Percentiles rank a stretch among this genome's conserved stretches.
Conservation (phyloP, 1,140 invertebrate genomes). For the Drosophila tsacasi region DNA sequence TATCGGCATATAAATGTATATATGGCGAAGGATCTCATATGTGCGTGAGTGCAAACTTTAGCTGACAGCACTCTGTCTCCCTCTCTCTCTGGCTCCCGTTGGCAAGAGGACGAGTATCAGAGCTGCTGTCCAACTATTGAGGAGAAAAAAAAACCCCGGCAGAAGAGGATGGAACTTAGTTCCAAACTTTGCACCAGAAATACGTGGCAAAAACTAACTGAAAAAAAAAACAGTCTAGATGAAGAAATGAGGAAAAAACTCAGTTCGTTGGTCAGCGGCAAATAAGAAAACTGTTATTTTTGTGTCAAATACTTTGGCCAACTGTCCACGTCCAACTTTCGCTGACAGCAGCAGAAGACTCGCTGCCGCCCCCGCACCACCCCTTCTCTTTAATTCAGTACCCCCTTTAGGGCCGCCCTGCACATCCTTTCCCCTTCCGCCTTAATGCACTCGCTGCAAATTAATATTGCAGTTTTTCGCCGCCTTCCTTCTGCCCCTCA, state of each 20-base stretch:
- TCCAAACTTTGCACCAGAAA: conserved; percentile 47
- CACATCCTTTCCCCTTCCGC: conserved; percentile 3
- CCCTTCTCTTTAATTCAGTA: neutral
- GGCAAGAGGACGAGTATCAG: conserved; percentile 20
- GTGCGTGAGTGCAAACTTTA: conserved; percentile 42
- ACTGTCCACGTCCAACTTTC: conserved; percentile 82
- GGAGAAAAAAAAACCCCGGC: conserved; percentile 12
- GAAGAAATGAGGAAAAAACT: conserved; percentile 48
- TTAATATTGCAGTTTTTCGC: conserved; percentile 78
- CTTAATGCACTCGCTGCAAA: conserved; percentile 81
- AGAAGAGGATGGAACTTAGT: conserved; percentile 44
- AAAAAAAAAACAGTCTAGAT: conserved; percentile 13
- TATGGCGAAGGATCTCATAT: conserved; percentile 26
- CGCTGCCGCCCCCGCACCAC: conserved; percentile 9
- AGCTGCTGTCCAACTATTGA: conserved; percentile 48
- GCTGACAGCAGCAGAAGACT: conserved; percentile 74
- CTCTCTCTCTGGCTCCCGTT: too few species aligned
- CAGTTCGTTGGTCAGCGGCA: conserved; percentile 57
- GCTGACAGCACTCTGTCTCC: conserved; percentile 23
- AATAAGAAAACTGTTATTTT: conserved; percentile 80
- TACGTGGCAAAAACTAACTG: conserved; percentile 43
- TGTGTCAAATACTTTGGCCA: conserved; percentile 82
- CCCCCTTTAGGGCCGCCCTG: conserved; percentile 3
- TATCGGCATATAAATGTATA: neutral
- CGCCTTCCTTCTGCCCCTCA: conserved; percentile 1